Percentiles rank a stretch among this genome's conserved stretches.
phyloP scores from a whole-genome alignment of 2,888 invertebrate genomes.

The Drosophila neoperkinsi region DNA sequence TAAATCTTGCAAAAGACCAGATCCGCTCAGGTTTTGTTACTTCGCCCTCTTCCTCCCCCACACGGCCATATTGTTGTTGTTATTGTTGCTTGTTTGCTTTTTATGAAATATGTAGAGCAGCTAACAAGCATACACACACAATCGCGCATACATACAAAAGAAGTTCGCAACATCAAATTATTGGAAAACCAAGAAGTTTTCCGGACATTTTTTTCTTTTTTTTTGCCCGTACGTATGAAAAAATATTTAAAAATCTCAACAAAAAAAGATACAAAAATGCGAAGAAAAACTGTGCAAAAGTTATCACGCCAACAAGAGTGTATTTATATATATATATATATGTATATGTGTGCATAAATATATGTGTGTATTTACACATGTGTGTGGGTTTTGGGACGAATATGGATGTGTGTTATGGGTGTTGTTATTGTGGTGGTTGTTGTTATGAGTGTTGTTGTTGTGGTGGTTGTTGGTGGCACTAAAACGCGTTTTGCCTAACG shows the following conservation, averaged over 20 bases:
- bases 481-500: conserved; percentile 79
- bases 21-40: conserved; percentile 73
- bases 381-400: conserved; percentile 29
- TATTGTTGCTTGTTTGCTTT: conserved; percentile 60
- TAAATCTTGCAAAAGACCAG: too few species aligned
- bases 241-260: conserved; percentile 74
- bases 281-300: conserved; percentile 63
- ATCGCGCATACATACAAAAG: conserved; percentile 60
- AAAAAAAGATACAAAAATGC: conserved; percentile 25
- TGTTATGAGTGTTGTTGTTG: conserved; percentile 16
- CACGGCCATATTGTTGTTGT: conserved; percentile 31
- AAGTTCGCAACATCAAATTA: conserved; percentile 81
- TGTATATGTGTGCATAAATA: conserved; percentile 35
- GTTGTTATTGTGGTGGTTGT: conserved; percentile 26
- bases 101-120: conserved; percentile 81
- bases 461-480: conserved; percentile 51
- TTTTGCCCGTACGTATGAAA: conserved; percentile 46
- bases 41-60: neutral
- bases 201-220: conserved; percentile 7
- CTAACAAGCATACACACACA: conserved; percentile 60
- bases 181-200: conserved; percentile 78
- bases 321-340: conserved; percentile 36
- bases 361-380: conserved; percentile 17
- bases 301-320: conserved; percentile 77
- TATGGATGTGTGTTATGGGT: conserved; percentile 33